phyloP scores from a whole-genome alignment of 2,888 invertebrate species.

The Syrphus vitripennis region DNA sequence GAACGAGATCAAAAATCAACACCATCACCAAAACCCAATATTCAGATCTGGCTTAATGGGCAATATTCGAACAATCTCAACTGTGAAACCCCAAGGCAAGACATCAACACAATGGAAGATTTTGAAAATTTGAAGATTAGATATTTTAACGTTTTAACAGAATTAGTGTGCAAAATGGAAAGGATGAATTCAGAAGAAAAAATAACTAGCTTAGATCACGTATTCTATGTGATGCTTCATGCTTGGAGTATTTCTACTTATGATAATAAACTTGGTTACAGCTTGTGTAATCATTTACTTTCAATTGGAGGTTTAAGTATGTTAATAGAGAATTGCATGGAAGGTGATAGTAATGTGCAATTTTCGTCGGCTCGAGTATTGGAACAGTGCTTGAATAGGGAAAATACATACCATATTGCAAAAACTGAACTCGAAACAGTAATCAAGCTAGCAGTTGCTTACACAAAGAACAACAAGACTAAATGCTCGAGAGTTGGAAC shows the following conservation, averaged over 20 bases:
- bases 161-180: conserved; percentile 87
- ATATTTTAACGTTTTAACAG: conserved; percentile 89
- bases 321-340: conserved; percentile 92
- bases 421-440: conserved; percentile 95
- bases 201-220: conserved; percentile 87
- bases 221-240: conserved; percentile 92
- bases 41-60: not conserved
- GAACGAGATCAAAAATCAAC: not conserved
- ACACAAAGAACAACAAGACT: conserved; percentile 89
- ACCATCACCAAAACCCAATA: not conserved
- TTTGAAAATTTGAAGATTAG: conserved; percentile 90
- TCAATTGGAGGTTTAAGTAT: conserved; percentile 94
- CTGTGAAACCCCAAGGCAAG: conserved; percentile 87
- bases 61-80: conserved; percentile 86
- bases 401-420: conserved; percentile 96
- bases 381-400: conserved; percentile 96
- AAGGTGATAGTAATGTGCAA: conserved; percentile 88
- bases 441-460: conserved; percentile 91
- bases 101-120: no score
- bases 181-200: conserved; percentile 82
- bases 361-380: conserved; percentile 94
- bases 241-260: conserved; percentile 99
- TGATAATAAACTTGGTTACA: conserved; percentile 96
- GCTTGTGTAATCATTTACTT: conserved; percentile 94
- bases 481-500: conserved; percentile 94